Evolutionary conservation across 2,888 invertebrate genomes (phyloP).

Genomic region (Phrixothrix hirtus): DNA sequence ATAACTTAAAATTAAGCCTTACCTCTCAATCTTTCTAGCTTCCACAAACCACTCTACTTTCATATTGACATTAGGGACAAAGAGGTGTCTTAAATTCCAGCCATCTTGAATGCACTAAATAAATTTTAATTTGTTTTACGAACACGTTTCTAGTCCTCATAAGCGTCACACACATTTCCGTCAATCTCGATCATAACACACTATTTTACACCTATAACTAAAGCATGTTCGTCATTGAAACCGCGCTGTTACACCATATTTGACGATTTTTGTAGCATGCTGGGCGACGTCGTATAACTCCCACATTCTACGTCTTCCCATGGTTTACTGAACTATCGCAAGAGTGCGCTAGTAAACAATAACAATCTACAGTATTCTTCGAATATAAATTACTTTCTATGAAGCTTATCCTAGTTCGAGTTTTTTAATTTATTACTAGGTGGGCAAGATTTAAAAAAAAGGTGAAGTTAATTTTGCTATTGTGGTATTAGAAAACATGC

Average conservation of each 20-base stretch:
- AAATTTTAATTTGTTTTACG: conserved; percentile 45
- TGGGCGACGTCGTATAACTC: conserved; percentile 50
- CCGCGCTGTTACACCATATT: conserved; percentile 48
- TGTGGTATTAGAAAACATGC: too few species aligned
- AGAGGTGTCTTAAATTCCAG: conserved; percentile 72
- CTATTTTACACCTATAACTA: conserved; percentile 38
- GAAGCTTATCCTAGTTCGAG: too few species aligned
- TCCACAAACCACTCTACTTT: conserved; percentile 67
- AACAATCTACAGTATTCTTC: too few species aligned
- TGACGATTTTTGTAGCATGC: conserved; percentile 50
- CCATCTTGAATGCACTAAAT: conserved; percentile 63
- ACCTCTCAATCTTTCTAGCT: conserved; percentile 68
- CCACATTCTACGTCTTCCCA: conserved; percentile 49
- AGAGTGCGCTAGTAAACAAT: too few species aligned
- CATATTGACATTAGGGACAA: conserved; percentile 72
- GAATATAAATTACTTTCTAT: too few species aligned
- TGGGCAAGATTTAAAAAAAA: too few species aligned
- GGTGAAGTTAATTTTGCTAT: too few species aligned
- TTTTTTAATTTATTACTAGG: too few species aligned
- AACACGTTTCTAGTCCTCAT: conserved; percentile 39
- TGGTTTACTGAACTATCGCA: conserved; percentile 32
- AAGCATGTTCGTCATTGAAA: conserved; percentile 41
- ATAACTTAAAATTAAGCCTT: conserved; percentile 37
- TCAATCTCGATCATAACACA: conserved; percentile 38
- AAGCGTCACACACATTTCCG: conserved; percentile 33